phyloP scores from a whole-genome alignment of 37 sponge, comb jelly and placozoan genomes.

The Beroe ovata region DNA sequence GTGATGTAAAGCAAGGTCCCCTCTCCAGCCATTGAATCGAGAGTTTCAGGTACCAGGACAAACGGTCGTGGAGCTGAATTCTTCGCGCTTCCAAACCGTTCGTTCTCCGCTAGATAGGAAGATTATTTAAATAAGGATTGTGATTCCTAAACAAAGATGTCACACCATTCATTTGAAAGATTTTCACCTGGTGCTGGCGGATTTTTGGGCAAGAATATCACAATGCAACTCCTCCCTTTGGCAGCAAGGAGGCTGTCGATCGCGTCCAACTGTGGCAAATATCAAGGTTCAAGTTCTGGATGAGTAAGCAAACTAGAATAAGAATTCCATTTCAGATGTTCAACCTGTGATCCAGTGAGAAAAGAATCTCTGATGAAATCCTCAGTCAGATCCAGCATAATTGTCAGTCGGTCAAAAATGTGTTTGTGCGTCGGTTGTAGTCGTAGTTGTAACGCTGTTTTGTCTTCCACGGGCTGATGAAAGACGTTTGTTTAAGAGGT shows the following conservation, averaged over 20 bases:
- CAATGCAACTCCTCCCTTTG: slow-evolving; percentile 75
- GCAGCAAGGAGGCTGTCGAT: slow-evolving; percentile 81
- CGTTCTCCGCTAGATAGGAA: slow-evolving; percentile 29
- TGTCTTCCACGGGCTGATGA: slow-evolving; percentile 36
- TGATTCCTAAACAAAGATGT: too few species aligned
- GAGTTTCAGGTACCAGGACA: not conserved
- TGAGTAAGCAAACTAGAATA: too few species aligned
- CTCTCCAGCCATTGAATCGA: slow-evolving; percentile 1
- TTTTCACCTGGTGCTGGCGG: not conserved
- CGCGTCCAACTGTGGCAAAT: slow-evolving; percentile 71
- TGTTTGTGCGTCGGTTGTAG: slow-evolving; percentile 1
- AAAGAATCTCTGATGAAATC: slow-evolving; percentile 28
- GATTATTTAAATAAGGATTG: too few species aligned
- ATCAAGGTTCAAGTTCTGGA: not conserved
- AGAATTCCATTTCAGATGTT: not conserved
- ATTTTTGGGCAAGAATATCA: slow-evolving; percentile 75
- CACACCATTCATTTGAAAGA: too few species aligned
- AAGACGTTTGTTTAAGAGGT: too few species aligned
- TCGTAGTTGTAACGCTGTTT: not conserved
- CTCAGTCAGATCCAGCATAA: not conserved
- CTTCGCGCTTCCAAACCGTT: slow-evolving; percentile 42
- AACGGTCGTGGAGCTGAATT: not conserved
- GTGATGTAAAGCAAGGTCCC: slow-evolving; percentile 43
- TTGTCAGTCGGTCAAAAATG: slow-evolving; percentile 27
- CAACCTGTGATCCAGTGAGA: not conserved